These are phyloP conservation scores for Sakesphorus luctuosus DNA, from an alignment of 2,113 vertebrate species.

Conservation along the genomic window DNA sequence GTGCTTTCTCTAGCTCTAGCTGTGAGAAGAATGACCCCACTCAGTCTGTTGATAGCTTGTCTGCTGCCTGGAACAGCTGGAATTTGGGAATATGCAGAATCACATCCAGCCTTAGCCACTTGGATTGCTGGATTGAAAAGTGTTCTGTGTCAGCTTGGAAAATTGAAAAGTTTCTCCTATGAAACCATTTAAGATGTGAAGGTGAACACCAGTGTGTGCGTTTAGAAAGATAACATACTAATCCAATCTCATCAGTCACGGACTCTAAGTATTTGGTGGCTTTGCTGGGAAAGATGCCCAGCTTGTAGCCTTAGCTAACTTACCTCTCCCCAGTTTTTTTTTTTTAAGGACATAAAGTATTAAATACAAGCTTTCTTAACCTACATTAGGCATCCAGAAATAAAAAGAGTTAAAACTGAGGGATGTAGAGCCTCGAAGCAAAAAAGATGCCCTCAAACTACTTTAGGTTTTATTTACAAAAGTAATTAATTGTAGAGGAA, in stretches of 20 bases:
- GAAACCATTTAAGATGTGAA: neutral
- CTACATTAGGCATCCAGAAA: neutral
- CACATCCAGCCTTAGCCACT: neutral
- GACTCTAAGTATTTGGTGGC: neutral
- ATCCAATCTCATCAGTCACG: neutral
- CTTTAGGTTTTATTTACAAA: neutral
- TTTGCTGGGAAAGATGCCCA: neutral
- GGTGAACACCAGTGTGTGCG: neutral
- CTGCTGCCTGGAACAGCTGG: neutral
- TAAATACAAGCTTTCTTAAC: neutral
- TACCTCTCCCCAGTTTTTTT: neutral
- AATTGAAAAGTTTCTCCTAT: neutral
- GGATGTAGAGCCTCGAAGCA: neutral
- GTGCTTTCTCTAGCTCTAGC: neutral
- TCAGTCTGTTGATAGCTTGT: neutral
- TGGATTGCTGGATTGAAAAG: neutral
- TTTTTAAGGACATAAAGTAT: neutral
- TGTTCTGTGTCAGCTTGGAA: neutral
- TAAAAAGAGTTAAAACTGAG: neutral
- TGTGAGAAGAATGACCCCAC: neutral
- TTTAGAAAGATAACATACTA: neutral
- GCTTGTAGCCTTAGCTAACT: neutral
- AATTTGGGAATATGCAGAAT: neutral
- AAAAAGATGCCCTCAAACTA: neutral
- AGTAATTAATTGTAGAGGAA: neutral